Evolutionary conservation across 2,888 invertebrate genomes (phyloP).

Genomic region (Agonopterix heracliana): DNA sequence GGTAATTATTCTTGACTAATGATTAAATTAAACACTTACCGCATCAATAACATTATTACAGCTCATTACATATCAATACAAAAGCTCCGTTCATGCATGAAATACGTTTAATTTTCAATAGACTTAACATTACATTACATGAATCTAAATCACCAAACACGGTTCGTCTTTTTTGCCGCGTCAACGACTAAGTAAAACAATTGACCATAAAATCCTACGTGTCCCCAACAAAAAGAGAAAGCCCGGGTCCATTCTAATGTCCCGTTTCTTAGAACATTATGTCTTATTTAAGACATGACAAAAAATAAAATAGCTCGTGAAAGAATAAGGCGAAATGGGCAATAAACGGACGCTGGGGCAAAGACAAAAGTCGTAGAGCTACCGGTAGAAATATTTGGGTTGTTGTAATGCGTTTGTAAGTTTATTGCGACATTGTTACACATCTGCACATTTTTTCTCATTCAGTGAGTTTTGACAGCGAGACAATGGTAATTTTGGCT

Average conservation of each 20-base stretch:
- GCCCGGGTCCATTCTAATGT: constrained; percentile 63
- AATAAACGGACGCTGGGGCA: constrained; percentile 50
- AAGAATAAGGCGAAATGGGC: constrained; percentile 65
- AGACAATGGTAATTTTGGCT: constrained; percentile 59
- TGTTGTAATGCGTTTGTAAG: constrained; percentile 51
- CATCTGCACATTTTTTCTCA: constrained; percentile 47
- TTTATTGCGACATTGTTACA: constrained; percentile 68
- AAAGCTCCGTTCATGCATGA: constrained; percentile 31
- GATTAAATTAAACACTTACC: not conserved
- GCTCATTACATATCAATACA: constrained; percentile 27
- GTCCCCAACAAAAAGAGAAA: constrained; percentile 68
- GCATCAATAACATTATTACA: constrained; percentile 29
- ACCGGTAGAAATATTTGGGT: constrained; percentile 63
- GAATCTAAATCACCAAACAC: constrained; percentile 17
- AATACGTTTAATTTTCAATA: constrained; percentile 39
- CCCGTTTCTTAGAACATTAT: constrained; percentile 72
- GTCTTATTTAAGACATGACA: constrained; percentile 71
- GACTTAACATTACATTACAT: constrained; percentile 18
- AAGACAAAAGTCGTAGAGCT: constrained; percentile 64
- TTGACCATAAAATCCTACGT: constrained; percentile 72
- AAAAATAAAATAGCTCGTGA: constrained; percentile 61
- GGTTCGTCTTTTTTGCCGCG: constrained; percentile 41
- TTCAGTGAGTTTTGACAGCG: constrained; percentile 57
- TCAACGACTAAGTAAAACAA: constrained; percentile 63
- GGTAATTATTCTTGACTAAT: not conserved